A percentile compares a stretch with the other conserved stretches of the same genome.
These are phyloP conservation scores for Malthinus flaveolus DNA, from an alignment of 2,888 invertebrate species.

Conservation along the genomic window DNA sequence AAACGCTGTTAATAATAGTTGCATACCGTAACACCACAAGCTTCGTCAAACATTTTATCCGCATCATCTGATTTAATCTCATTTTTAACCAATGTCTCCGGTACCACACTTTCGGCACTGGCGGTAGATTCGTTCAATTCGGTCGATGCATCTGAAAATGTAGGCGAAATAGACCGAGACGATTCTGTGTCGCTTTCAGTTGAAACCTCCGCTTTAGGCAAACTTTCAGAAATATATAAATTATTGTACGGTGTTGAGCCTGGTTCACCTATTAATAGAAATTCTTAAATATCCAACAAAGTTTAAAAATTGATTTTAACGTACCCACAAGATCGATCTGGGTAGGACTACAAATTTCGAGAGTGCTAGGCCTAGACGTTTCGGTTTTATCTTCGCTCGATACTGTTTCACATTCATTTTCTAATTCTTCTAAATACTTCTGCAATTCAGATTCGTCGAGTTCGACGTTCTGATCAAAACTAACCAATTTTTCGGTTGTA, in stretches of 20 bases:
- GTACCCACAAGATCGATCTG: slow-evolving; percentile 20
- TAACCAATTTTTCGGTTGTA: slow-evolving; percentile 23
- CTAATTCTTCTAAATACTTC: slow-evolving; percentile 49
- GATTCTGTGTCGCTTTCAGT: slow-evolving; percentile 35
- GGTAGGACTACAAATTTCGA: slow-evolving; percentile 12
- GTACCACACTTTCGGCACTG: slow-evolving; percentile 29
- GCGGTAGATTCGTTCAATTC: slow-evolving; percentile 36
- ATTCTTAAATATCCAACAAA: background rate
- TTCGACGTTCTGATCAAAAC: slow-evolving; percentile 45
- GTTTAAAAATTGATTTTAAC: background rate
- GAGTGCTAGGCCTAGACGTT: slow-evolving; percentile 8
- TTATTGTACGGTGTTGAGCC: slow-evolving; percentile 55
- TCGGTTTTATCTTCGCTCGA: background rate
- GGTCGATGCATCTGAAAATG: slow-evolving; percentile 42
- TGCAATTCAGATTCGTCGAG: slow-evolving; percentile 50
- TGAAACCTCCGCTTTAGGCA: slow-evolving; percentile 17
- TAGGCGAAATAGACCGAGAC: slow-evolving; percentile 46
- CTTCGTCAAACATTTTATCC: too few relatives aligned
- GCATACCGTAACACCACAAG: too few relatives aligned
- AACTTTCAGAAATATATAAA: slow-evolving; percentile 47
- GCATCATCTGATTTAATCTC: background rate
- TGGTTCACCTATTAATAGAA: slow-evolving; percentile 43
- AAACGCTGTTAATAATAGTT: background rate
- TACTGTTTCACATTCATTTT: slow-evolving; percentile 38
- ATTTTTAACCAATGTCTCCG: background rate